A percentile compares a stretch with the other conserved stretches of the same genome.
Conservation (phyloP, 2,113 vertebrate species). For the Rhinolophus sinicus region DNA sequence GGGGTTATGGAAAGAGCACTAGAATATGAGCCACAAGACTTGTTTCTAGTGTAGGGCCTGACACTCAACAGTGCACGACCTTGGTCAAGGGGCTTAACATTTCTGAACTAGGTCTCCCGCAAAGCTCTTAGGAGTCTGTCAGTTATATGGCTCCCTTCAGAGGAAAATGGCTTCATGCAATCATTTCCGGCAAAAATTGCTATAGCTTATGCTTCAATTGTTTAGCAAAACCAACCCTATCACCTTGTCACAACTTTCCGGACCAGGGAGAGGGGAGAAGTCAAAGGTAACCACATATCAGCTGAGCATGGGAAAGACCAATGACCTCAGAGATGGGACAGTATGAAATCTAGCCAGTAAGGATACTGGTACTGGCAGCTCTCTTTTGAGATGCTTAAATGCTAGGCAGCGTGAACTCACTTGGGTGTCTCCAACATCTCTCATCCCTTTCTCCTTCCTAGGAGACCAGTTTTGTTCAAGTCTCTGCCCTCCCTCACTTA, state of each 20-base stretch:
- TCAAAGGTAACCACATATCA: neutral
- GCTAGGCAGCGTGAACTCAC: neutral
- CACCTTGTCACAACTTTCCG: neutral
- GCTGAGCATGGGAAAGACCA: neutral
- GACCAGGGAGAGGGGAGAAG: neutral
- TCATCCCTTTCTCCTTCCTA: neutral
- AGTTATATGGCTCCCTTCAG: neutral
- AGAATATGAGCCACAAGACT: neutral
- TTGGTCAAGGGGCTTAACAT: neutral
- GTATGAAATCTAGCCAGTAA: neutral
- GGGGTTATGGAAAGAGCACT: neutral
- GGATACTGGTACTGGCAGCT: neutral
- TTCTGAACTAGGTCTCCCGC: neutral
- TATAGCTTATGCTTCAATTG: neutral
- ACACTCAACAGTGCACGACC: neutral
- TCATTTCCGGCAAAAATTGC: conserved; percentile 19
- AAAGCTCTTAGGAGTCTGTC: neutral
- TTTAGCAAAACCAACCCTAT: neutral
- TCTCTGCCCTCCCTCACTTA: neutral
- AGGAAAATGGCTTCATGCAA: neutral
- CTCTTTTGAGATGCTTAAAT: neutral
- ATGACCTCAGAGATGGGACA: neutral
- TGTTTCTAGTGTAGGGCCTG: neutral
- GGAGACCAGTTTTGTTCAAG: neutral
- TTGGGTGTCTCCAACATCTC: neutral